Conservation (phyloP, 2,888 invertebrate species). For the Taenaris catops region DNA sequence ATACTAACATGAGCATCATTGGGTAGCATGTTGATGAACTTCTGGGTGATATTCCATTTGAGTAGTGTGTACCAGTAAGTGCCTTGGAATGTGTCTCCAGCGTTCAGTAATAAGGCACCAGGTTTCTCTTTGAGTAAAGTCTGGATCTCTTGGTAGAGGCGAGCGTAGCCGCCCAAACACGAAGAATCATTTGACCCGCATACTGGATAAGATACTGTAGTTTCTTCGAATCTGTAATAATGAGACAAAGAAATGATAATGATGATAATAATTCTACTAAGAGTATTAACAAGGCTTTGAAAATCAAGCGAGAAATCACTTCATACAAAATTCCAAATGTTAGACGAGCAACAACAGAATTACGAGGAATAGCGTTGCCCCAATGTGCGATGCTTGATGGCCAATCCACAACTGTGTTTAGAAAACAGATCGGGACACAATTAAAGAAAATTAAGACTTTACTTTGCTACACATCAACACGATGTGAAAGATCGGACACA, state of each 20-base stretch:
- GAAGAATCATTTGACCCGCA: conserved; percentile 67
- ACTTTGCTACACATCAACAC: too few relatives aligned
- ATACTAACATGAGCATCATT: conserved; percentile 87
- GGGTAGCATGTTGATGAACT: conserved; percentile 86
- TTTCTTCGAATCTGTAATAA: conserved; percentile 80
- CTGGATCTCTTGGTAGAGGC: conserved; percentile 79
- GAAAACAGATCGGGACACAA: too few relatives aligned
- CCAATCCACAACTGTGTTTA: too few relatives aligned
- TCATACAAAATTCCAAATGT: too few relatives aligned
- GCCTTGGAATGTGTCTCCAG: conserved; percentile 91
- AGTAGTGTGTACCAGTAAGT: conserved; percentile 89
- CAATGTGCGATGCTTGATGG: too few relatives aligned
- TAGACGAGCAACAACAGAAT: too few relatives aligned
- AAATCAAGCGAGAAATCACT: too few relatives aligned
- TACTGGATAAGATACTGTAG: conserved; percentile 69
- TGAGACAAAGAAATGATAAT: not conserved
- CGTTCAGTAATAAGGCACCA: conserved; percentile 85
- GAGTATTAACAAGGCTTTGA: too few relatives aligned
- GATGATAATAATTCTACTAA: too few relatives aligned
- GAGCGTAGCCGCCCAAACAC: conserved; percentile 85
- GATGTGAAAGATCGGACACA: too few relatives aligned
- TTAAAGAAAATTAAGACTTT: too few relatives aligned
- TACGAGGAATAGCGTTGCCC: too few relatives aligned
- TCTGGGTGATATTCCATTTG: conserved; percentile 85
- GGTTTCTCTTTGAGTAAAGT: conserved; percentile 62